phyloP scores from a whole-genome alignment of 1,140 invertebrate species.

The Aphis craccivora region DNA sequence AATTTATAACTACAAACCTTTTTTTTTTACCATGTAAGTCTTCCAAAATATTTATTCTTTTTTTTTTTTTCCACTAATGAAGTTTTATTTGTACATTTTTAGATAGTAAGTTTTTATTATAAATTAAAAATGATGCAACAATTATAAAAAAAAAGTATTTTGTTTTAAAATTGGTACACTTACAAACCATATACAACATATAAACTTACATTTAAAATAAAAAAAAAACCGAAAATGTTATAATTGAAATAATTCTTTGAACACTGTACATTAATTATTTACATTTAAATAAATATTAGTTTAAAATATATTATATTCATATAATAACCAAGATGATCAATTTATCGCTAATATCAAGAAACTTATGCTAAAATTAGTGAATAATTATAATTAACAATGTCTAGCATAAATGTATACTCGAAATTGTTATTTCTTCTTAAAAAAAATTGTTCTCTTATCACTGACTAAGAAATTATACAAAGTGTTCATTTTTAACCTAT shows the following conservation, averaged over 20 bases:
- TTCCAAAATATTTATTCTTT: background rate
- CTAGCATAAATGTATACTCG: background rate
- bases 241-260: conserved; percentile 8
- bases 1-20: background rate
- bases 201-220: background rate
- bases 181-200: background rate
- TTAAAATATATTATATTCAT: background rate
- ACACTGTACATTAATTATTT: background rate
- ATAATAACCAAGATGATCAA: background rate
- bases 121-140: background rate
- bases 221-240: background rate
- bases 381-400: too few relatives aligned
- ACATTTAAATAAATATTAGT: conserved; percentile 11
- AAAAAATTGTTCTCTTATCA: background rate
- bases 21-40: background rate
- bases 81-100: background rate
- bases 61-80: background rate
- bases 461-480: background rate
- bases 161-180: conserved; percentile 1
- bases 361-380: background rate
- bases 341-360: background rate
- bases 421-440: background rate
- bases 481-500: background rate
- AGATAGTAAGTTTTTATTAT: background rate
- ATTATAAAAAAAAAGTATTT: background rate